phyloP scores from a whole-genome alignment of 2,797 vertebrate genomes.

The Eleutherodactylus coqui region DNA sequence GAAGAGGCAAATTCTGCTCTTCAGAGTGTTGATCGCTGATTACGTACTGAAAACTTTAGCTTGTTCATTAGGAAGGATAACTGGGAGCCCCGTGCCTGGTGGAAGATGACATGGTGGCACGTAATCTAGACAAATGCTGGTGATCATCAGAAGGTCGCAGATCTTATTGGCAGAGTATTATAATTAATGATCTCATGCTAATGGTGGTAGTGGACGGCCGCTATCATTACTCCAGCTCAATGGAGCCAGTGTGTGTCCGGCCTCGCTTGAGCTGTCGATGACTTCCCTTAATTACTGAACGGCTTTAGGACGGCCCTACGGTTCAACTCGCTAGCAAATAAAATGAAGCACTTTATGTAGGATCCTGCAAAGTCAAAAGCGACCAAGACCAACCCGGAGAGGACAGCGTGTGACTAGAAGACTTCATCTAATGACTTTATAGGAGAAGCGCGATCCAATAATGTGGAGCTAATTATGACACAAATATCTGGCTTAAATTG shows the following conservation, averaged over 20 bases:
- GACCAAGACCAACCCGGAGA: slow-evolving; percentile 64
- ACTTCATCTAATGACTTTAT: slow-evolving; percentile 28
- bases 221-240: slow-evolving; percentile 93
- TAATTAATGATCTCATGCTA: slow-evolving; percentile 96
- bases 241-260: slow-evolving; percentile 87
- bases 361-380: slow-evolving; percentile 63
- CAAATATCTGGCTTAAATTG: not conserved
- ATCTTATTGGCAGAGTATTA: slow-evolving; percentile 85
- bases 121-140: slow-evolving; percentile 30
- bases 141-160: slow-evolving; percentile 74
- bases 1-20: not conserved
- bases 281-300: slow-evolving; percentile 89
- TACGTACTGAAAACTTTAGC: not conserved
- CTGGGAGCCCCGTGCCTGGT: not conserved
- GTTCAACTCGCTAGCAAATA: slow-evolving; percentile 68
- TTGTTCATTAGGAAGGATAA: slow-evolving; percentile 1
- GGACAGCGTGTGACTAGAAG: slow-evolving; percentile 9
- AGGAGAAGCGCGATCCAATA: slow-evolving; percentile 1
- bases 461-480: slow-evolving; percentile 22
- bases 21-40: not conserved
- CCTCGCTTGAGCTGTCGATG: slow-evolving; percentile 92
- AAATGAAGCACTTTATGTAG: slow-evolving; percentile 70
- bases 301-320: slow-evolving; percentile 74
- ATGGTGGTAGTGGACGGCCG: slow-evolving; percentile 84
- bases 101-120: not conserved